Evolutionary conservation across 1,140 invertebrate species (phyloP).

Genomic region (Nasonia giraulti): DNA sequence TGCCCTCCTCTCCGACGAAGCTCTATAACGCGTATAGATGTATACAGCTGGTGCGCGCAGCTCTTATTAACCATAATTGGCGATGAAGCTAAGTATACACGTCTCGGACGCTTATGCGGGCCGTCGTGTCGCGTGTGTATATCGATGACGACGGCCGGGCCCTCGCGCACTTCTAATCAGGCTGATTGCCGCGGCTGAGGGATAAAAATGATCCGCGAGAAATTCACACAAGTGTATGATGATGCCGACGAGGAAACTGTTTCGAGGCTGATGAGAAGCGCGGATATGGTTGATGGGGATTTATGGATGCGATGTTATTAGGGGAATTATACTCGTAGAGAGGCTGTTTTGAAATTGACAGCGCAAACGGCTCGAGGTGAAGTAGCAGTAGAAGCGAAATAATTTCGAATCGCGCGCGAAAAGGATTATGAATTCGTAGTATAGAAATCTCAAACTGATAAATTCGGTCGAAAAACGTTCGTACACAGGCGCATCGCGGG

Average conservation of each 20-base stretch:
- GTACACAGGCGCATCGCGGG: neutral
- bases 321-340: too few species aligned
- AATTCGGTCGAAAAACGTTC: neutral
- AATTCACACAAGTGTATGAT: too few species aligned
- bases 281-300: too few species aligned
- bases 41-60: neutral
- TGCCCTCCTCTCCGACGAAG: slow-evolving; percentile 51
- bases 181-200: neutral
- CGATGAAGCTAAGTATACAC: neutral
- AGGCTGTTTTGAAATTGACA: too few species aligned
- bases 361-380: too few species aligned
- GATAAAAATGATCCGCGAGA: neutral
- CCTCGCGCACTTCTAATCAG: slow-evolving; percentile 12
- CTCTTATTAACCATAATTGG: slow-evolving; percentile 64
- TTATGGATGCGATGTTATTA: too few species aligned
- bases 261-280: too few species aligned
- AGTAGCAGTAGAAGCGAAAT: too few species aligned
- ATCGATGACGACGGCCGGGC: neutral
- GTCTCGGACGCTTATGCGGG: neutral
- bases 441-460: too few species aligned
- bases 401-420: too few species aligned
- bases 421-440: too few species aligned
- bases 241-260: too few species aligned
- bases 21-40: neutral
- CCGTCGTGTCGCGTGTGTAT: neutral